Percentiles rank a stretch among this genome's conserved stretches.
These are phyloP conservation scores for Cliona cf. orientalis DNA, from an alignment of 37 sponge, comb jelly and placozoan genomes.

Conservation along the genomic window DNA sequence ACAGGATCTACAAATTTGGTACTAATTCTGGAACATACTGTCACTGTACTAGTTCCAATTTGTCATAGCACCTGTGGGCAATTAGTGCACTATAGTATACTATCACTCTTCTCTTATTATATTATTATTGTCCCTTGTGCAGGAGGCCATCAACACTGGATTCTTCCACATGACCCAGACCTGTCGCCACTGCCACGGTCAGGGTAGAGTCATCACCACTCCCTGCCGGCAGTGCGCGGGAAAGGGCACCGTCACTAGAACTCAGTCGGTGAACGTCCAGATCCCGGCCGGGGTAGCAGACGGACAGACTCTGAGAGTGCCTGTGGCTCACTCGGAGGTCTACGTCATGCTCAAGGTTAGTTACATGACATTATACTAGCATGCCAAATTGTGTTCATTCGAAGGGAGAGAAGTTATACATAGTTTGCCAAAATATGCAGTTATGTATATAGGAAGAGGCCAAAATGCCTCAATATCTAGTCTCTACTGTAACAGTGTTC, in stretches of 20 bases:
- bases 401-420: too few relatives aligned
- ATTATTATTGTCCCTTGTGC: neutral
- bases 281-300: slow-evolving; percentile 86
- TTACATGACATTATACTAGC: neutral
- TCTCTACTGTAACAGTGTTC: neutral
- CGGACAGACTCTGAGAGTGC: slow-evolving; percentile 76
- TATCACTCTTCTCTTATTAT: neutral
- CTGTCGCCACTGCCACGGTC: slow-evolving; percentile 78
- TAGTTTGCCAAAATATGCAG: too few relatives aligned
- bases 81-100: neutral
- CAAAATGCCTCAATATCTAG: neutral
- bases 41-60: too few relatives aligned
- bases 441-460: too few relatives aligned
- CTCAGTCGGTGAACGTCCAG: slow-evolving; percentile 65
- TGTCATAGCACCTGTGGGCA: too few relatives aligned
- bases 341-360: slow-evolving; percentile 60
- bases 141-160: slow-evolving; percentile 77
- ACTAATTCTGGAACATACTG: neutral
- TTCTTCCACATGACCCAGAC: slow-evolving; percentile 85
- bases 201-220: slow-evolving; percentile 64
- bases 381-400: too few relatives aligned
- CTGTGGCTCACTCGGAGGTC: slow-evolving; percentile 61
- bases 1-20: too few relatives aligned
- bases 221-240: slow-evolving; percentile 75
- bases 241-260: slow-evolving; percentile 42